Base-by-base conservation (phyloP, 1,140 invertebrate species). In the Temnothorax curvispinosus region DNA sequence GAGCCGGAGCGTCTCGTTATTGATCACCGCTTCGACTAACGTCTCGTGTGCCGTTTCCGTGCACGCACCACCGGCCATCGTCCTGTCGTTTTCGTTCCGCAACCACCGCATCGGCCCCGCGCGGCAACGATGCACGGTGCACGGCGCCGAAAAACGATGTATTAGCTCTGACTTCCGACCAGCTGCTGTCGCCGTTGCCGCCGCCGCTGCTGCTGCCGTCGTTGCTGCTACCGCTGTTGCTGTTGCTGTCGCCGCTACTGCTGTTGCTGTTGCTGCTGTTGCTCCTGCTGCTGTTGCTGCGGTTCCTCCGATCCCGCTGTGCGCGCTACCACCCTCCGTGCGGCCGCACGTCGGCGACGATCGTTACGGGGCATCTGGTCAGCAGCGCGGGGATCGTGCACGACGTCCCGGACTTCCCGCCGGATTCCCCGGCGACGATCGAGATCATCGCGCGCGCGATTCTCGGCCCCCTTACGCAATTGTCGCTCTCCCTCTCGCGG, bases 1-100 rank as follows among this genome's bases (percentile, higher is more conserved):
- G 41, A 67, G n/a, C 47, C 75, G 75, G 18, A 35, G 60, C 64
- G 67, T 65, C 84, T 87, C 91, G 91, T 87, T 91, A 91, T 91
- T 81, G 90, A 91, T 89, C 76, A 65, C 15, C 81, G 82, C 58
- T 75, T 88, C 80, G 81, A 82, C 81, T 58, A 58, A 65, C 72
- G 44, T 47, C 62, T 62, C 56, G 41, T 35, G 15, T 62, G 75
- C 9, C 89, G 44, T n/a, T 76, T 80, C 58, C 76, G 60, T 58
- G 72, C 84, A 50, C 74, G 87, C 41, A 75, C 60, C 67, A 67
- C 78, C 85, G 72, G 47, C 81, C 86, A 87, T 87, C 87, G 84
- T 88, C 65, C 71, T 60, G 77, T 32, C 35, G 44, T 64, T 15
- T 44, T 27, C 56, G 32, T 86, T 69, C 50, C 84, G 87, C 89